Percentiles rank a stretch among this genome's conserved stretches.
phyloP scores from a whole-genome alignment of 92 coral and sea anemone genomes.

The Pocillopora meandrina region DNA sequence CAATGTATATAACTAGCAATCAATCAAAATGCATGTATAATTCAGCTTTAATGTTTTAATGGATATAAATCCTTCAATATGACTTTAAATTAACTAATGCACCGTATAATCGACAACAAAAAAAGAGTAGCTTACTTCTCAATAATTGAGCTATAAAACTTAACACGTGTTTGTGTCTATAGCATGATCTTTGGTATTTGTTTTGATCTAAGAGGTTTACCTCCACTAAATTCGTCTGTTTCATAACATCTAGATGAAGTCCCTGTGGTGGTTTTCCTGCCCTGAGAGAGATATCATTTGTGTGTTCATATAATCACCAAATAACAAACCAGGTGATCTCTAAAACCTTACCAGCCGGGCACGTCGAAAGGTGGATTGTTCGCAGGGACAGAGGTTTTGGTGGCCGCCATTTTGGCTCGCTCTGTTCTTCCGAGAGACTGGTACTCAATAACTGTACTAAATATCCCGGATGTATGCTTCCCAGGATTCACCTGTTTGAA shows the following conservation, averaged over 20 bases:
- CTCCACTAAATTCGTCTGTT: constrained; percentile 88
- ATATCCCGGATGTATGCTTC: constrained; percentile 49
- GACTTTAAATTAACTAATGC: too few species aligned
- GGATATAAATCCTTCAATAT: too few species aligned
- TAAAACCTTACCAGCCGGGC: constrained; percentile 76
- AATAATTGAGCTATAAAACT: too few species aligned
- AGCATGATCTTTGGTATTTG: constrained; percentile 1
- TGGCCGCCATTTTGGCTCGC: constrained; percentile 90
- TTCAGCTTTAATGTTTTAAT: too few species aligned
- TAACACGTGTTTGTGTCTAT: too few species aligned
- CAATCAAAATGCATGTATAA: too few species aligned
- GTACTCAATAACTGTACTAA: not conserved
- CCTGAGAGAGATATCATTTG: constrained; percentile 52
- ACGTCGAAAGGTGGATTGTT: constrained; percentile 69
- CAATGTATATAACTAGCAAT: too few species aligned
- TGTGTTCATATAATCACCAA: constrained; percentile 1
- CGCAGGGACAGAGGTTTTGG: constrained; percentile 54
- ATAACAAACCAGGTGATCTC: not conserved
- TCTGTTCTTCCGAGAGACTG: constrained; percentile 42
- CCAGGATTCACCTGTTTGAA: constrained; percentile 2
- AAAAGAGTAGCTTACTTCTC: too few species aligned
- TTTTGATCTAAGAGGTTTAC: constrained; percentile 38
- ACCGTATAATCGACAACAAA: too few species aligned
- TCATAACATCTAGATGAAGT: constrained; percentile 94
- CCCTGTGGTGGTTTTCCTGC: constrained; percentile 98